Percentiles rank a stretch among this genome's conserved stretches.
These are phyloP conservation scores for Harpalus rubripes DNA, from an alignment of 2,888 invertebrate genomes.

Conservation along the genomic window DNA sequence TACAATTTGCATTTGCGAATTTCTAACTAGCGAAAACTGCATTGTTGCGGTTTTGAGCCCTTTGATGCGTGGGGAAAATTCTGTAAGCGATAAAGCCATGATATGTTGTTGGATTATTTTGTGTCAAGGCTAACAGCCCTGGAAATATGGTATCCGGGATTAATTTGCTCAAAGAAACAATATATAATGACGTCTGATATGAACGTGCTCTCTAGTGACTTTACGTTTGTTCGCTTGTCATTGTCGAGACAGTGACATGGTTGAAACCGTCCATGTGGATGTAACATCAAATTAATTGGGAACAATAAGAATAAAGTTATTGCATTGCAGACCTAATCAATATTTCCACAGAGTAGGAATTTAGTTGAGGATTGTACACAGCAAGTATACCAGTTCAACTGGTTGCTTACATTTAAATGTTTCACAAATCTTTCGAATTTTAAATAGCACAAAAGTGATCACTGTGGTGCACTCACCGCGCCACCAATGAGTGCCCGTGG, in stretches of 20 bases:
- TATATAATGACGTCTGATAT: constrained; percentile 54
- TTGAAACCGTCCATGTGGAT: not conserved
- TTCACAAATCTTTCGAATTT: no score
- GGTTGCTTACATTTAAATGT: no score
- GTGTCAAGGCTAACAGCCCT: constrained; percentile 20
- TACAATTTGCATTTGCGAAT: not conserved
- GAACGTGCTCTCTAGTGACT: constrained; percentile 36
- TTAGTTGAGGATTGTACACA: not conserved
- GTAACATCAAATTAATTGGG: not conserved
- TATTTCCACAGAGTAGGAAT: not conserved
- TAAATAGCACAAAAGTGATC: no score
- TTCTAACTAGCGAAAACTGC: not conserved
- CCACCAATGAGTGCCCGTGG: no score
- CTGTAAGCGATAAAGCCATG: constrained; percentile 6
- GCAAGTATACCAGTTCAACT: not conserved
- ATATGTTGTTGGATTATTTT: constrained; percentile 30
- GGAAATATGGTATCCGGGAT: constrained; percentile 45
- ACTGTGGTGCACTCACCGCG: no score
- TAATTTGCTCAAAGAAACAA: constrained; percentile 57
- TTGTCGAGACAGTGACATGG: not conserved
- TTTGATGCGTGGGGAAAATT: constrained; percentile 1
- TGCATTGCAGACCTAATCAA: not conserved
- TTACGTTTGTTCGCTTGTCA: constrained; percentile 23
- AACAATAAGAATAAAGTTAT: not conserved
- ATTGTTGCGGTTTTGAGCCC: not conserved